These are phyloP conservation scores for Herpetotheres cachinnans DNA, from an alignment of 2,113 vertebrate genomes.

Conservation along the genomic window DNA sequence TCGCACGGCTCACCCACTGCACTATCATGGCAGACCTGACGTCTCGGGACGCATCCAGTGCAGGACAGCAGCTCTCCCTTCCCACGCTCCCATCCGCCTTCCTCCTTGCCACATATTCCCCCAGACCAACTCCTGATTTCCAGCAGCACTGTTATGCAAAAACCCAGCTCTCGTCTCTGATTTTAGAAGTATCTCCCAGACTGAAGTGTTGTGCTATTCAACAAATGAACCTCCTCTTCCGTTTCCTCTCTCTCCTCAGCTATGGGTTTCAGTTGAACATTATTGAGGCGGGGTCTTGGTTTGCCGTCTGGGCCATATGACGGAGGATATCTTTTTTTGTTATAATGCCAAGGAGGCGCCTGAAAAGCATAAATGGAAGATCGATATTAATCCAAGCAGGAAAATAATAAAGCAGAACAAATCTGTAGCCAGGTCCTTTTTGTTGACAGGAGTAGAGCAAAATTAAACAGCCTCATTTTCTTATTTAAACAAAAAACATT, in stretches of 20 bases:
- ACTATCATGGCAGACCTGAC: slow-evolving; percentile 62
- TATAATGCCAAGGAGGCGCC: slow-evolving; percentile 99
- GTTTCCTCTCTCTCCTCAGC: slow-evolving; percentile 79
- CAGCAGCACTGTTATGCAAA: slow-evolving; percentile 60
- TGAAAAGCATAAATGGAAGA: slow-evolving; percentile 77
- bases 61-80: slow-evolving; percentile 49
- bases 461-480: slow-evolving; percentile 67
- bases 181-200: slow-evolving; percentile 37
- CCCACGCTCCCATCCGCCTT: slow-evolving; percentile 6
- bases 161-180: slow-evolving; percentile 43
- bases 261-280: slow-evolving; percentile 96
- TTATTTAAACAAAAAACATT: slow-evolving; percentile 53
- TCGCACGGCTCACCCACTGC: slow-evolving; percentile 29
- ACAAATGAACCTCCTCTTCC: slow-evolving; percentile 86
- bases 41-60: slow-evolving; percentile 61
- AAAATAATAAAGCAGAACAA: neutral
- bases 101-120: slow-evolving; percentile 2
- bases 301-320: slow-evolving; percentile 99
- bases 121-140: slow-evolving; percentile 55
- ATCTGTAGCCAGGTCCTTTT: slow-evolving; percentile 69
- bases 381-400: slow-evolving; percentile 46
- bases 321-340: slow-evolving; percentile 99
- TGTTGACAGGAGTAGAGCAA: slow-evolving; percentile 73
- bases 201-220: slow-evolving; percentile 89
- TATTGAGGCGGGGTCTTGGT: slow-evolving; percentile 97